A percentile compares a stretch with the other conserved stretches of the same genome.
These are phyloP conservation scores for Anagrus nilaparvatae DNA, from an alignment of 1,140 invertebrate species.

Conservation along the genomic window DNA sequence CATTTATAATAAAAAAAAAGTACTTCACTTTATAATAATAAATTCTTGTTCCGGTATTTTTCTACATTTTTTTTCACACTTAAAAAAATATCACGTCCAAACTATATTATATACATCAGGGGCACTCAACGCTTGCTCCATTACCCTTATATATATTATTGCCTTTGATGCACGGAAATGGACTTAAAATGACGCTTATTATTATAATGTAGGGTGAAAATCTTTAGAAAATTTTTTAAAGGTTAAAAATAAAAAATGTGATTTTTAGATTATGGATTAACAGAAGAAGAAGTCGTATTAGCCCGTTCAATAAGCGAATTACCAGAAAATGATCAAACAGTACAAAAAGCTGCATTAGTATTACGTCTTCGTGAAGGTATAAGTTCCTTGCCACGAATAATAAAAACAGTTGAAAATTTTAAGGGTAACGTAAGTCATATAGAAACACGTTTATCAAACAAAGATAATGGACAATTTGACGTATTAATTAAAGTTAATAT, in stretches of 20 bases:
- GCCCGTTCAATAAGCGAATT: constrained; percentile 66
- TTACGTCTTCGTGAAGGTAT: constrained; percentile 80
- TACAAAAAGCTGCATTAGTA: constrained; percentile 68
- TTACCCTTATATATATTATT: constrained; percentile 12
- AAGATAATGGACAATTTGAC: constrained; percentile 66
- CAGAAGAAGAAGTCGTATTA: constrained; percentile 80
- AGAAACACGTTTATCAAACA: constrained; percentile 74
- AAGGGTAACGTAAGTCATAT: constrained; percentile 78
- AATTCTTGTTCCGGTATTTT: no score
- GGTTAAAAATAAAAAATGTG: no score
- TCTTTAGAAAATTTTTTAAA: no score
- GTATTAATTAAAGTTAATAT: constrained; percentile 79
- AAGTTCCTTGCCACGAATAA: constrained; percentile 68
- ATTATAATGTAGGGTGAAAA: no score
- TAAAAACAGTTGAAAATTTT: constrained; percentile 88
- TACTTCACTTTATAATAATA: no score
- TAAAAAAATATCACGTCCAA: no score
- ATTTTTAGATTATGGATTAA: constrained; percentile 61
- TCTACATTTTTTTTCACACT: no score
- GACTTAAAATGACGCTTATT: constrained; percentile 30
- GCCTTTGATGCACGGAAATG: constrained; percentile 26
- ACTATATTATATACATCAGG: no score
- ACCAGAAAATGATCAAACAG: constrained; percentile 58
- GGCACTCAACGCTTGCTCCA: constrained; percentile 13
- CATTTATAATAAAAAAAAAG: no score